Base-by-base conservation (phyloP, 2,797 vertebrate genomes). In the Gallirallus australis region DNA sequence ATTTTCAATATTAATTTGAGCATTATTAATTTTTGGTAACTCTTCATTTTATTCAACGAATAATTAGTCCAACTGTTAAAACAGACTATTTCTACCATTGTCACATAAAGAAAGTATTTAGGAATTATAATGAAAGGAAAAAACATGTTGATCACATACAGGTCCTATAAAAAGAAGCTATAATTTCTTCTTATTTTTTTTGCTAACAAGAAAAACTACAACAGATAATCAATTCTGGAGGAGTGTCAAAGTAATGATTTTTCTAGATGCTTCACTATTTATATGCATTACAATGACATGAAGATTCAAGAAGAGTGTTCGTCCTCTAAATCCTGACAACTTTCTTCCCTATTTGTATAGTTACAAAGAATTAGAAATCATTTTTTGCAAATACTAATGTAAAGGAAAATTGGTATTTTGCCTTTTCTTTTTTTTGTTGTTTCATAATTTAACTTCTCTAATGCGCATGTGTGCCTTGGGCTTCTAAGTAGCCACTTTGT, bases 191-290 rank as follows among this genome's bases (percentile, higher is more conserved):
- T 76, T 52, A 60, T 21, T 4, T 66, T 95, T 95, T 97, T 92
- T 75, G 75, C 66, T 95, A 94, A 87, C 86, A 84, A 81, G 82
- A 4, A 2, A 93, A 94, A 60, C 57, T 83, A 50, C 64, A 95
- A 82, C 52, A 91, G 79, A 96, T 96, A 97, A 96, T 94, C 86
- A 88, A 6, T 96, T 96, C 79, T 94, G 69, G 85, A 92, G 70
- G 65, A 96, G 48, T 94, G 90, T 91, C 56, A 84, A 53, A 86
- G 8, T 93, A 97, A 96, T 60, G 94, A 94, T 93, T 96, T 96
- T 96, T 96, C 76, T 87, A 75, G 86, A 75, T 90, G 42, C 79
- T 88, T 27, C 87, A 54, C 71, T 95, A 50, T 79, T 65, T 78
- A 71, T 82, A 69, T 90, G 56, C 45, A 87, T 84, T 90, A 79